phyloP scores from a whole-genome alignment of 2,113 vertebrate species.

The Athene noctua region DNA sequence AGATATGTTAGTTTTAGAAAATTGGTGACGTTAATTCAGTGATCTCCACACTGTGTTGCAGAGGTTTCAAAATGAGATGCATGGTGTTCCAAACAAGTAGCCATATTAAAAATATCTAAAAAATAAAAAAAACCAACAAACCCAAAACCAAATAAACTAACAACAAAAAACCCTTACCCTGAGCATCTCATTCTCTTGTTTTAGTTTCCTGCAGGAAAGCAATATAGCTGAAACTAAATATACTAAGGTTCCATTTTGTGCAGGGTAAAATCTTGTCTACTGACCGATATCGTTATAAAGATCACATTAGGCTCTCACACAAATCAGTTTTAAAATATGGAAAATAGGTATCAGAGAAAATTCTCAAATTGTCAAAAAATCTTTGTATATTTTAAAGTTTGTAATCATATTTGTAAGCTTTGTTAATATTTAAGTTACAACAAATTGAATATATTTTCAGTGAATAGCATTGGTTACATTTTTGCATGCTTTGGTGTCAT shows the following conservation, averaged over 20 bases:
- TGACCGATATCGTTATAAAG: neutral
- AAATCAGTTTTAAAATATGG: neutral
- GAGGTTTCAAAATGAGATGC: neutral
- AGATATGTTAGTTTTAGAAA: neutral
- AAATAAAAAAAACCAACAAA: too few species aligned
- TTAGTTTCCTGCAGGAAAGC: neutral
- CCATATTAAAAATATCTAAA: neutral
- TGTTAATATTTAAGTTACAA: neutral
- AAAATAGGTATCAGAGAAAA: neutral
- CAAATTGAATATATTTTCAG: neutral
- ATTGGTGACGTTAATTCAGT: neutral
- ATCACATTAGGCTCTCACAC: neutral
- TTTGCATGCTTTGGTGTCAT: neutral
- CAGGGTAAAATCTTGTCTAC: neutral
- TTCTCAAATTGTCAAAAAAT: neutral
- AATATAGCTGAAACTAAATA: neutral
- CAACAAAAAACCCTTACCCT: neutral
- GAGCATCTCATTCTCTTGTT: neutral
- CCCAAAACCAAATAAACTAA: too few species aligned
- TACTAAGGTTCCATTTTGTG: rapidly evolving
- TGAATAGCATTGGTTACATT: neutral
- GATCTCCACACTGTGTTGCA: neutral
- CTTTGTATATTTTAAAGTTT: neutral
- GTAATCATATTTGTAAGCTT: neutral
- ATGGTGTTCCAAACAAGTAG: neutral